Percentiles rank a stretch among this genome's conserved stretches.
Conservation (phyloP, 2,113 vertebrate species). For the Siphamia tubifer region DNA sequence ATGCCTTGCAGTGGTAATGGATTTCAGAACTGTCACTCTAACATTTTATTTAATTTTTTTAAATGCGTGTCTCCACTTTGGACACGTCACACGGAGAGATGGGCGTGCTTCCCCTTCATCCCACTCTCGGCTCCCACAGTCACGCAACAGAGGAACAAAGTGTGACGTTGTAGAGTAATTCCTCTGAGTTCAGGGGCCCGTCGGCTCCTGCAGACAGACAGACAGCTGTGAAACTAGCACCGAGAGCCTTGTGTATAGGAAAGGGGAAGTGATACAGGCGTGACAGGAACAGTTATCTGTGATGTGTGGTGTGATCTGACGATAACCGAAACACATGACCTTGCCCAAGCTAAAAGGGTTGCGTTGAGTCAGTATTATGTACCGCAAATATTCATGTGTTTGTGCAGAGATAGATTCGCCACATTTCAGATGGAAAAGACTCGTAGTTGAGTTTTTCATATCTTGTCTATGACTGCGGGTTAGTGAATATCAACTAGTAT, state of each 20-base stretch:
- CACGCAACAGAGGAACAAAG: conserved; percentile 41
- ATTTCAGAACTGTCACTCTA: too few relatives aligned
- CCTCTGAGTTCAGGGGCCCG: conserved; percentile 12
- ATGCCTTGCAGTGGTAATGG: too few relatives aligned
- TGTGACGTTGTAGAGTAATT: not conserved
- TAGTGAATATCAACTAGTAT: too few relatives aligned
- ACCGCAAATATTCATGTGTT: too few relatives aligned
- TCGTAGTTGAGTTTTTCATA: too few relatives aligned
- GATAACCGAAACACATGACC: not conserved
- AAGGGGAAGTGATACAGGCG: not conserved
- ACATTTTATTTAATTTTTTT: too few relatives aligned
- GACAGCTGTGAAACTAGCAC: not conserved
- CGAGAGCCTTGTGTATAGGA: not conserved
- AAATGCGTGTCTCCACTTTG: too few relatives aligned
- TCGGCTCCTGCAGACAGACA: not conserved
- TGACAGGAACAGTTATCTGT: not conserved
- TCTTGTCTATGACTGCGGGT: too few relatives aligned
- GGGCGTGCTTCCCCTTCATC: not conserved
- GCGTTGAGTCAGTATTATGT: too few relatives aligned
- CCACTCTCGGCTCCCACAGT: not conserved
- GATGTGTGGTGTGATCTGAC: not conserved
- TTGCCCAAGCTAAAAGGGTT: too few relatives aligned
- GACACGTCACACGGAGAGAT: not conserved
- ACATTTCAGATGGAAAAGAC: too few relatives aligned
- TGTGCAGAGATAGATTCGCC: too few relatives aligned